These are phyloP conservation scores for Caradrina clavipalpis DNA, from an alignment of 2,888 invertebrate genomes.

Conservation along the genomic window DNA sequence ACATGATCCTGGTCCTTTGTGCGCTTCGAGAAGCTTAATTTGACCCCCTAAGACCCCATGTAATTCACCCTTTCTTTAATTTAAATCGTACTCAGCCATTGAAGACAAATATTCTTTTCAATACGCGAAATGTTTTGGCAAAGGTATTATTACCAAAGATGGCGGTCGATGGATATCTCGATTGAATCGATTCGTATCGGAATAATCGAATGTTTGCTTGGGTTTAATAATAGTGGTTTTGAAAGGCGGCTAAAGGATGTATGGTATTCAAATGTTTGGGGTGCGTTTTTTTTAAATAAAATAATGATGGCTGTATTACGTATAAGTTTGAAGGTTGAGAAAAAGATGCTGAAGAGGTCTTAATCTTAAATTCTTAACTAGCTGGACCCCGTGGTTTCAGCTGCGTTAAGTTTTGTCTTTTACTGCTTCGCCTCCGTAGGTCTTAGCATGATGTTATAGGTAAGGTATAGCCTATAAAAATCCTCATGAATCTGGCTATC, in stretches of 20 bases:
- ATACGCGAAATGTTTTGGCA: slow-evolving; percentile 74
- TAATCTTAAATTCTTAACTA: no score
- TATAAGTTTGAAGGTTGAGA: neutral
- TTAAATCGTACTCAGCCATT: slow-evolving; percentile 22
- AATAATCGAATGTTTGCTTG: slow-evolving; percentile 71
- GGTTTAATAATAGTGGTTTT: slow-evolving; percentile 75
- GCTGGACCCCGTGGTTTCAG: no score
- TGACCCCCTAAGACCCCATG: slow-evolving; percentile 43
- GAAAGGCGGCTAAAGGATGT: slow-evolving; percentile 68
- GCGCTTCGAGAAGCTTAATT: slow-evolving; percentile 44
- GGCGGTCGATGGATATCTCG: slow-evolving; percentile 63
- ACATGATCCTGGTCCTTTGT: slow-evolving; percentile 28
- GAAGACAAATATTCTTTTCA: slow-evolving; percentile 67
- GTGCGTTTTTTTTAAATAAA: neutral
- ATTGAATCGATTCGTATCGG: slow-evolving; percentile 68
- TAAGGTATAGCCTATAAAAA: no score
- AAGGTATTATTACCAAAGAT: slow-evolving; percentile 76
- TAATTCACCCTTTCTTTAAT: slow-evolving; percentile 47
- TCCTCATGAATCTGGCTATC: no score
- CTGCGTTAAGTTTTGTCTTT: no score
- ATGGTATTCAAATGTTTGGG: slow-evolving; percentile 40
- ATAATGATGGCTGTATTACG: neutral
- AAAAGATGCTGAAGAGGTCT: neutral
- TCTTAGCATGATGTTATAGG: no score
- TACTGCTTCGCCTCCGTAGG: no score